phyloP scores from a whole-genome alignment of 2,113 vertebrate species.

The Varanus komodoensis region DNA sequence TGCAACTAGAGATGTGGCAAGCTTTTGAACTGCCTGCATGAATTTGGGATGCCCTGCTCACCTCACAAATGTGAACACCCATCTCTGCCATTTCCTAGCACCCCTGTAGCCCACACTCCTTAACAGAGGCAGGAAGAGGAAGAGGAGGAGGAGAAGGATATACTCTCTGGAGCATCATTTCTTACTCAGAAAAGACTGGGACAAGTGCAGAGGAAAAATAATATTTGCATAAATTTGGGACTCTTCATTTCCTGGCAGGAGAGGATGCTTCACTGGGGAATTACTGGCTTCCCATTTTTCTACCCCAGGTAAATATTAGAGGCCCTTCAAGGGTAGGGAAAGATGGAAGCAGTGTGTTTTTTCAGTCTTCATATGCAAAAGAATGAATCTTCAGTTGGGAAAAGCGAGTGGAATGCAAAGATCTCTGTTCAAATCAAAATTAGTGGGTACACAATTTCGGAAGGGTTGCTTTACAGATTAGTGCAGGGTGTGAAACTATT shows the following conservation, averaged over 20 bases:
- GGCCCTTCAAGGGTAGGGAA: neutral
- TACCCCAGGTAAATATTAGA: neutral
- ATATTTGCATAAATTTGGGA: neutral
- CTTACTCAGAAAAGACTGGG: no score
- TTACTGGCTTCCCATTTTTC: neutral
- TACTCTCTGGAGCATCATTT: no score
- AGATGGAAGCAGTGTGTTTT: neutral
- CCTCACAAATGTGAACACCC: neutral
- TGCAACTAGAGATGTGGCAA: neutral
- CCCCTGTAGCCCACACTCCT: neutral
- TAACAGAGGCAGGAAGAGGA: neutral
- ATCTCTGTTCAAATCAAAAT: no score
- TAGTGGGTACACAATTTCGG: no score
- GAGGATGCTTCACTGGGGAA: neutral
- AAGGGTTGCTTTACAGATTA: no score
- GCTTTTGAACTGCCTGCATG: neutral
- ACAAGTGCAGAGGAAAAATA: neutral
- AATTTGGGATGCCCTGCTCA: neutral
- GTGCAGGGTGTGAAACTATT: no score
- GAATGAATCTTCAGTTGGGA: no score
- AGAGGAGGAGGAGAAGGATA: neutral
- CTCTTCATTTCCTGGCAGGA: neutral
- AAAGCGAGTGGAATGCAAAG: no score
- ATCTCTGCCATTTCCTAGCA: neutral
- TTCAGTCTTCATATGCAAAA: no score